Conservation (phyloP, 2,888 invertebrate genomes). For the Brachyopa scutellaris region DNA sequence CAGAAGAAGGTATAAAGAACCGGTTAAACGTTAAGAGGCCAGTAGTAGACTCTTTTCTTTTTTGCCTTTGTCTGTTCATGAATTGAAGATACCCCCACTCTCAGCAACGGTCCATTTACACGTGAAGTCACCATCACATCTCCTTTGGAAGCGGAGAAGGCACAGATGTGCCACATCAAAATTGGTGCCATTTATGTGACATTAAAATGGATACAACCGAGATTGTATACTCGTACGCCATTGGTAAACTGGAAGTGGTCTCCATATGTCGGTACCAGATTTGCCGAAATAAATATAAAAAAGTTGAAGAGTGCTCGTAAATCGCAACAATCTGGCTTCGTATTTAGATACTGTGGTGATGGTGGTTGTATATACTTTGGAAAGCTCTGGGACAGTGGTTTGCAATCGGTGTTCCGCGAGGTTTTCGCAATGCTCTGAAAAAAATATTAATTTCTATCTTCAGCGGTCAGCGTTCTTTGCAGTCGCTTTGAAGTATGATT, state of each 20-base stretch:
- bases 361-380: neutral
- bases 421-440: too few species aligned
- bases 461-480: too few species aligned
- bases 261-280: neutral
- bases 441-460: too few species aligned
- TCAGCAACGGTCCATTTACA: constrained; percentile 20
- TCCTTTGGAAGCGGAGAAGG: neutral
- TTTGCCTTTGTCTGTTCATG: constrained; percentile 17
- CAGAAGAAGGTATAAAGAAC: constrained; percentile 41
- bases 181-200: constrained; percentile 21
- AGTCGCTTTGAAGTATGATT: too few species aligned
- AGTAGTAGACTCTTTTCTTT: constrained; percentile 30
- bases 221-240: constrained; percentile 11
- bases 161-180: constrained; percentile 31
- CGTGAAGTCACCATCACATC: constrained; percentile 20
- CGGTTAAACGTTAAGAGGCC: constrained; percentile 58
- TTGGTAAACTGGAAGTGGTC: neutral
- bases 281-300: constrained; percentile 4
- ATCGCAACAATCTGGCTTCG: constrained; percentile 13
- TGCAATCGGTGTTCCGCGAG: neutral
- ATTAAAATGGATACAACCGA: constrained; percentile 15
- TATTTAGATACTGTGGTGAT: constrained; percentile 14
- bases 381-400: neutral
- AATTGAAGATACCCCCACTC: constrained; percentile 14
- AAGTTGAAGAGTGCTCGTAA: constrained; percentile 12